A percentile compares a stretch with the other conserved stretches of the same genome.
Conservation (phyloP, 1,140 invertebrate genomes). For the Reticulitermes speratus region DNA sequence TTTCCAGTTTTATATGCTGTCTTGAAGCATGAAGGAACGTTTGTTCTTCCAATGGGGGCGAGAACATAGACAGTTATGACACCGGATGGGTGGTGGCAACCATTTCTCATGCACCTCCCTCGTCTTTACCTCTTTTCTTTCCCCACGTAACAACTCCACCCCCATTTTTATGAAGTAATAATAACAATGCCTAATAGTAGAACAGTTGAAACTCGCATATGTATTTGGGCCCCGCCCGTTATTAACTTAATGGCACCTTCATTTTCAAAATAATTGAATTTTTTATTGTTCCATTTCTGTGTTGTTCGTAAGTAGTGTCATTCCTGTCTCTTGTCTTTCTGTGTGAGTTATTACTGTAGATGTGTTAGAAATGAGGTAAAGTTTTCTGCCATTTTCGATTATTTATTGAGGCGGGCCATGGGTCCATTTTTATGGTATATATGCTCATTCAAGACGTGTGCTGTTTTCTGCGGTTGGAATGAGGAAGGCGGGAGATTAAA, state of each 20-base stretch:
- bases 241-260: neutral
- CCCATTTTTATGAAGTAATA: conserved; percentile 10
- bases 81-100: conserved; percentile 6
- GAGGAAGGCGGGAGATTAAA: too few relatives aligned
- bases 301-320: neutral
- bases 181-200: conserved; percentile 1
- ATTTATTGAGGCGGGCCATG: neutral
- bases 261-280: conserved; percentile 8
- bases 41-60: neutral
- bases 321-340: neutral
- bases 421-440: neutral
- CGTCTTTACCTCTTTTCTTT: neutral
- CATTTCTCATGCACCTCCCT: conserved; percentile 13
- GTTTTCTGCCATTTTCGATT: neutral
- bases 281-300: neutral
- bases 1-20: conserved; percentile 10
- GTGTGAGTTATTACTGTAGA: neutral
- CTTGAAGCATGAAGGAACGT: neutral
- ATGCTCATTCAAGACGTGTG: neutral
- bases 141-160: neutral
- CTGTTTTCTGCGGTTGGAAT: neutral
- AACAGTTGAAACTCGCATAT: neutral
- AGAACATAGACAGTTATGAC: neutral
- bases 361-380: neutral
- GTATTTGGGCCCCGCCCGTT: conserved; percentile 3